phyloP scores from a whole-genome alignment of 2,113 vertebrate genomes.

The Eulemur rufifrons region DNA sequence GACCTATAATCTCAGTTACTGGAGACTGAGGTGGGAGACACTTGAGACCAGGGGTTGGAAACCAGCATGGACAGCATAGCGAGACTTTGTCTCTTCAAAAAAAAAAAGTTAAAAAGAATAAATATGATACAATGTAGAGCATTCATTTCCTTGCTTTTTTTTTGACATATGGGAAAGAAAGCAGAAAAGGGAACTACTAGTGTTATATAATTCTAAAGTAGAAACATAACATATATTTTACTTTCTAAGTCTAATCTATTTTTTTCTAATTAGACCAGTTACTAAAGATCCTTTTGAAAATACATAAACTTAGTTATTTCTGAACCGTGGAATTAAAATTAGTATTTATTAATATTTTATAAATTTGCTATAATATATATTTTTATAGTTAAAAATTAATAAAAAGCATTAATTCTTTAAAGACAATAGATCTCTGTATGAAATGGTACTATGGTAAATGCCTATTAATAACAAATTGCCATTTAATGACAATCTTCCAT shows the following conservation, averaged over 20 bases:
- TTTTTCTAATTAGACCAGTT: background rate
- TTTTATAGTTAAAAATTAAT: conserved; percentile 1
- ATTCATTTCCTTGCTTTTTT: conserved; percentile 11
- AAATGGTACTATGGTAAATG: background rate
- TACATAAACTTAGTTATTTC: background rate
- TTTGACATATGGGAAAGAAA: background rate
- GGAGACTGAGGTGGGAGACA: no score
- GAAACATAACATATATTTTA: background rate
- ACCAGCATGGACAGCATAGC: no score
- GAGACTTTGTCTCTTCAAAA: background rate
- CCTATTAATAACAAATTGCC: background rate
- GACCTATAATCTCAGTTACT: no score
- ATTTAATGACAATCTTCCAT: background rate
- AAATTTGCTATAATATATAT: background rate
- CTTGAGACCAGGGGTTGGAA: no score
- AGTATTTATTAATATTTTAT: background rate
- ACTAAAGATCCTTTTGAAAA: background rate
- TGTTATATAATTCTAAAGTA: background rate
- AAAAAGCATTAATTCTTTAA: background rate
- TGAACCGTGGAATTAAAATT: background rate
- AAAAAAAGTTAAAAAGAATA: background rate
- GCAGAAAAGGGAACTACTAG: background rate
- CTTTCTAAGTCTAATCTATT: background rate
- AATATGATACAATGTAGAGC: background rate
- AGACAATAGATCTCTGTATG: background rate